These are phyloP conservation scores for Pelobates fuscus DNA, from an alignment of 2,113 vertebrate species.

Conservation along the genomic window DNA sequence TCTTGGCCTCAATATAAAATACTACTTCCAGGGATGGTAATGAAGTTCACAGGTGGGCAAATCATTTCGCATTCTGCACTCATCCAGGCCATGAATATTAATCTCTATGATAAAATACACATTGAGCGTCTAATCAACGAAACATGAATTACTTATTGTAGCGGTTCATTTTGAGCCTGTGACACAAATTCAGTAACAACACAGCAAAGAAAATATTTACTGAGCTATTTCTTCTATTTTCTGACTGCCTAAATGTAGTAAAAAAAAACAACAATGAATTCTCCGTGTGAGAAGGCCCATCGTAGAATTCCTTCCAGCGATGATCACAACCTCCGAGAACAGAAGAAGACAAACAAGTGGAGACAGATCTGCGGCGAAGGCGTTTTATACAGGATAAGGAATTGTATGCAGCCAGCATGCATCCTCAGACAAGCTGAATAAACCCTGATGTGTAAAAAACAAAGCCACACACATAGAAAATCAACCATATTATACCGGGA, in stretches of 20 bases:
- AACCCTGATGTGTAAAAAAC: background rate
- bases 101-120: too few relatives aligned
- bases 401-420: background rate
- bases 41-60: too few relatives aligned
- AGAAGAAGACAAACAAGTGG: slow-evolving; percentile 15
- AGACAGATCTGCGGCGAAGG: slow-evolving; percentile 9
- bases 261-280: slow-evolving; percentile 9
- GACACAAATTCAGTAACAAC: too few relatives aligned
- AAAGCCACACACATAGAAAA: background rate
- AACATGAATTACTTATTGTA: too few relatives aligned
- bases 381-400: slow-evolving; percentile 4
- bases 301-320: slow-evolving; percentile 4
- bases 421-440: background rate
- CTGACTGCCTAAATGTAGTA: background rate
- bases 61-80: too few relatives aligned
- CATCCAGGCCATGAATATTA: too few relatives aligned
- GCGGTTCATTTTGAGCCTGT: too few relatives aligned
- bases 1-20: too few relatives aligned
- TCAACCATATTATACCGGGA: background rate
- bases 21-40: too few relatives aligned
- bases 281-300: background rate
- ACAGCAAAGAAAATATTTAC: background rate
- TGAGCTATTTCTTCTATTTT: background rate
- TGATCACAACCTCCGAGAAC: background rate
- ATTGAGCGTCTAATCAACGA: too few relatives aligned